Base-by-base conservation (phyloP, 2,888 invertebrate genomes). In the Copidosoma aretas region DNA sequence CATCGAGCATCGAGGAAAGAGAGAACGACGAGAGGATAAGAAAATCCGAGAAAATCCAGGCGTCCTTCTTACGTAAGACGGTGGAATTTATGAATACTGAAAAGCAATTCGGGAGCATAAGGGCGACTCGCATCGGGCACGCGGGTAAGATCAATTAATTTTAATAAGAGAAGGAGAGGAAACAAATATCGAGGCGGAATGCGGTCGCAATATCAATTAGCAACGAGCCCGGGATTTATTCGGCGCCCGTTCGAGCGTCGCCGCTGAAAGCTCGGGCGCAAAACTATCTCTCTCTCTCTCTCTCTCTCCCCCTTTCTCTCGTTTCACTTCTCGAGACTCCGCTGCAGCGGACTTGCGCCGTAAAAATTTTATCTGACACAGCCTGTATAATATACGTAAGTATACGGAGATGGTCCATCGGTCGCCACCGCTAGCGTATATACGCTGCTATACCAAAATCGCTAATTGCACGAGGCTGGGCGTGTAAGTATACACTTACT, bases 381-480 rank as follows among this genome's bases (percentile, higher is more conserved):
- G n/a, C n/a, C n/a, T n/a, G n/a, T n/a, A n/a, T n/a, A n/a, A n/a
- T n/a, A n/a, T n/a, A n/a, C n/a, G n/a, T n/a, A n/a, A n/a, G n/a
- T 53, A 46, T 52, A 54, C 60, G 15, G 15, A 52, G 69, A 77
- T 73, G 75, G 76, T 71, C 77, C 75, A 77, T 76, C 75, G 73
- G 73, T 58, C 56, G 59, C 46, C 46, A 46, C 24, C 52, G 39
- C n/a, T n/a, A n/a, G n/a, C n/a, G n/a, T n/a, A n/a, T n/a, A n/a
- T n/a, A 75, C 73, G 43, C 43, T 17, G 43, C 43, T 76, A 77
- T 75, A 76, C 75, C 74, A 71, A 75, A 77, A 70, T 15, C 73
- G 67, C 76, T 77, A 78, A 77, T 77, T 76, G 74, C 75, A 58
- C n/a, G n/a, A n/a, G n/a, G 59, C 70, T 60, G 66, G 60, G 19